Evolutionary conservation across 1,140 invertebrate genomes (phyloP).

Genomic region (Anoplophora glabripennis): DNA sequence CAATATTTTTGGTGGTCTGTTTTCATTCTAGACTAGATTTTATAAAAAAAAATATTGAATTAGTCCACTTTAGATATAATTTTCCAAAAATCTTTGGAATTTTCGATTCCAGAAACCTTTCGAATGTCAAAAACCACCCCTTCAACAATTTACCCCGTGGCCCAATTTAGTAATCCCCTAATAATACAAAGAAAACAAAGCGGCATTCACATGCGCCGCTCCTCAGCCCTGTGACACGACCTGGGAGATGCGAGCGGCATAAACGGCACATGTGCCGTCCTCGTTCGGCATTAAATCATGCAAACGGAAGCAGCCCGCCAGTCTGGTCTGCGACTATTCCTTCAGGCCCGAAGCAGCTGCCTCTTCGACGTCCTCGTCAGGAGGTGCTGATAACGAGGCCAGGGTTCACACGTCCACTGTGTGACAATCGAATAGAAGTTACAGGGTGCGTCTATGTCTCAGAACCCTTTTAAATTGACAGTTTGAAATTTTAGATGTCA

Average conservation of each 20-base stretch:
- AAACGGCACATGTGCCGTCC: conserved; percentile 24
- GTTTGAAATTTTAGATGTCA: too few relatives aligned
- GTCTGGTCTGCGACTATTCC: conserved; percentile 35
- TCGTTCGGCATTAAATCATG: conserved; percentile 35
- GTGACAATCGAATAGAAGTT: neutral
- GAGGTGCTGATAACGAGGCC: conserved; percentile 6
- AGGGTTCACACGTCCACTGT: conserved; percentile 16
- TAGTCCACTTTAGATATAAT: too few relatives aligned
- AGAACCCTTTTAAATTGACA: too few relatives aligned
- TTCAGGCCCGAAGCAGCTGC: conserved; percentile 19
- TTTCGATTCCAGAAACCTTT: too few relatives aligned
- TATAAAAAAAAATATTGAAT: too few relatives aligned
- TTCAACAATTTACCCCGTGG: neutral
- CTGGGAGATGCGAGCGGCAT: conserved; percentile 31
- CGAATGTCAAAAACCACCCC: too few relatives aligned
- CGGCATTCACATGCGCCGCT: neutral
- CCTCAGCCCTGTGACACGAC: neutral
- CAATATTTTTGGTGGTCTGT: too few relatives aligned
- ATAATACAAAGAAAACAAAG: neutral
- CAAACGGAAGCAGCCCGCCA: conserved; percentile 42
- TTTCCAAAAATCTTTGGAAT: too few relatives aligned
- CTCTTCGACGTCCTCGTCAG: neutral
- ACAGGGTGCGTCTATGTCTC: too few relatives aligned
- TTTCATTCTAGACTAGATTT: too few relatives aligned
- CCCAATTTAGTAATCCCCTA: conserved; percentile 6